Percentiles rank a stretch among this genome's conserved stretches.
Evolutionary conservation across 37 sponge, comb jelly and placozoan species (phyloP).

Genomic region (Theonella swinhoei): DNA sequence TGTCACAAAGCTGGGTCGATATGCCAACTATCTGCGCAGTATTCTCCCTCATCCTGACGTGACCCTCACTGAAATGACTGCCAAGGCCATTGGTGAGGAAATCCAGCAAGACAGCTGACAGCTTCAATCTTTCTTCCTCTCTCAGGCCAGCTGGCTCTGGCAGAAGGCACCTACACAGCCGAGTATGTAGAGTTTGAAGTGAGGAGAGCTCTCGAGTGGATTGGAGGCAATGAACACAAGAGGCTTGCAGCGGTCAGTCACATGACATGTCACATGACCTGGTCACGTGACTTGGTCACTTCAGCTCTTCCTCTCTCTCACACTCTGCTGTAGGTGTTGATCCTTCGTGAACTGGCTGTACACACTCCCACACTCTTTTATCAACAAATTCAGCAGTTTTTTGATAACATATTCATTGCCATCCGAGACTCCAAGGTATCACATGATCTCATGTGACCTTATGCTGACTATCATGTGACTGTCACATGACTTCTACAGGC

Average conservation of each 20-base stretch:
- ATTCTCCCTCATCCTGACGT: constrained; percentile 76
- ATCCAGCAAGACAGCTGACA: no score
- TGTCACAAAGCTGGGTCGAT: constrained; percentile 62
- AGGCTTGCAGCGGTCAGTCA: constrained; percentile 79
- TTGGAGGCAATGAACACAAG: constrained; percentile 63
- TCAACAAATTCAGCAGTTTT: constrained; percentile 84
- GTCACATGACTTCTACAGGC: constrained; percentile 38
- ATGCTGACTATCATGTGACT: neutral
- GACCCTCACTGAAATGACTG: constrained; percentile 82
- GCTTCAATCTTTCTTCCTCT: no score
- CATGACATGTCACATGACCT: neutral
- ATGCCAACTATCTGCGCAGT: constrained; percentile 82
- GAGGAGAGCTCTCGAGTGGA: constrained; percentile 85
- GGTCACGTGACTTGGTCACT: neutral
- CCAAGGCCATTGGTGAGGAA: constrained; percentile 81
- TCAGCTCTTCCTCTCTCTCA: neutral
- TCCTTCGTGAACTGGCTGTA: constrained; percentile 88
- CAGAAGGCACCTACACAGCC: constrained; percentile 88
- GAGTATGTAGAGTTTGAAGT: constrained; percentile 94
- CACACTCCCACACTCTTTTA: constrained; percentile 95
- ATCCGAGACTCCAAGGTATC: constrained; percentile 86
- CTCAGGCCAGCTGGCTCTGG: constrained; percentile 80
- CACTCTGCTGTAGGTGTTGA: constrained; percentile 64
- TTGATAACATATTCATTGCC: constrained; percentile 86
- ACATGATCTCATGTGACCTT: neutral